Conservation (phyloP, 1,140 invertebrate species). For the Drosophila miranda region DNA sequence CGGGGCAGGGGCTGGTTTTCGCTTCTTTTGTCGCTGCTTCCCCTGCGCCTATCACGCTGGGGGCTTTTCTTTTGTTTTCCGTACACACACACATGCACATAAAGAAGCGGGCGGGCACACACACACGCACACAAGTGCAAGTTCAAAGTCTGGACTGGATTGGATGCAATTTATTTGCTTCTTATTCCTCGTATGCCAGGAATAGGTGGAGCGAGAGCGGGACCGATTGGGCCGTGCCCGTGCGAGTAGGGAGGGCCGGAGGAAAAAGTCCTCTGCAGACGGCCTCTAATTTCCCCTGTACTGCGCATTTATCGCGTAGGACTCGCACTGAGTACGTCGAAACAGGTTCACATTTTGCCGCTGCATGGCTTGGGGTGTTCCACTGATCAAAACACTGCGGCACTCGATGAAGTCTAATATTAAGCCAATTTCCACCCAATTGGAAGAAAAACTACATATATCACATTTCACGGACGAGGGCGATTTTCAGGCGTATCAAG, state of each 20-base stretch:
- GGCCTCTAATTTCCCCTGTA: constrained; percentile 62
- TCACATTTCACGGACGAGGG: constrained; percentile 65
- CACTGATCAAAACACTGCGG: constrained; percentile 1
- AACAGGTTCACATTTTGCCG: constrained; percentile 54
- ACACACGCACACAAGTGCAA: constrained; percentile 40
- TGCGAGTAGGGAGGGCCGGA: constrained; percentile 11
- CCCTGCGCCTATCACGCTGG: constrained; percentile 6
- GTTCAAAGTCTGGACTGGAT: constrained; percentile 64
- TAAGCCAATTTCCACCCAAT: constrained; percentile 47
- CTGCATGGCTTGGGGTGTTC: constrained; percentile 33
- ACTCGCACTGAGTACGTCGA: constrained; percentile 33
- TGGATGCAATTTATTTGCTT: constrained; percentile 27
- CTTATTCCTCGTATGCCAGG: constrained; percentile 24
- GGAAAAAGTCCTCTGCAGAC: constrained; percentile 39
- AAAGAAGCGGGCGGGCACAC: not conserved
- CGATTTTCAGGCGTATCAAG: constrained; percentile 71
- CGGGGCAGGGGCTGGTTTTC: constrained; percentile 18
- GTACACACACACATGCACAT: constrained; percentile 38
- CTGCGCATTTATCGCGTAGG: constrained; percentile 69
- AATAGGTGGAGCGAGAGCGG: constrained; percentile 24
- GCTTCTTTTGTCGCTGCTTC: constrained; percentile 47
- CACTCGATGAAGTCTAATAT: constrained; percentile 1
- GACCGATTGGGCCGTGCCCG: not conserved
- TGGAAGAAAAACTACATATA: constrained; percentile 56
- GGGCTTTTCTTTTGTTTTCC: constrained; percentile 74